Percentiles rank a stretch among this genome's conserved stretches.
Evolutionary conservation across 2,888 invertebrate species (phyloP).

Genomic region (Hecatera dysodea): DNA sequence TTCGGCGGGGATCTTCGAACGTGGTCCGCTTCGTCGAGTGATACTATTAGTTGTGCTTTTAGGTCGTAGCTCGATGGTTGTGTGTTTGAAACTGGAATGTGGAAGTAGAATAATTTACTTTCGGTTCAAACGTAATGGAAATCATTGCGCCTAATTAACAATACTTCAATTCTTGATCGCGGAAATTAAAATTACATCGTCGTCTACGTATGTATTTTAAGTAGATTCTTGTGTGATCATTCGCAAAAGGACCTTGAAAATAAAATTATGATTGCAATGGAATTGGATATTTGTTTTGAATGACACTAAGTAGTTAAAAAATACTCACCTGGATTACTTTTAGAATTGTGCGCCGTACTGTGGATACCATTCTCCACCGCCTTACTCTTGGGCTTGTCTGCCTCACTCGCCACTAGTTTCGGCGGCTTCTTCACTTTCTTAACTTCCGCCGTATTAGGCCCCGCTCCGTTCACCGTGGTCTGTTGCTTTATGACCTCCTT

Average conservation of each 20-base stretch:
- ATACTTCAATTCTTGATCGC: too few species aligned
- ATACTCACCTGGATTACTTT: conserved; percentile 76
- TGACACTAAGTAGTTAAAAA: neutral
- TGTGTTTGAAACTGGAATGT: conserved; percentile 66
- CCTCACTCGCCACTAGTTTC: conserved; percentile 77
- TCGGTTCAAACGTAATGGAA: neutral
- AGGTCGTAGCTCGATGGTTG: conserved; percentile 79
- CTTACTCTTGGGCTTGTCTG: conserved; percentile 77
- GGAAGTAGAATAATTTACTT: neutral
- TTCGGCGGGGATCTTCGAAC: conserved; percentile 74
- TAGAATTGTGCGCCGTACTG: conserved; percentile 74
- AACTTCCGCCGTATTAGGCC: conserved; percentile 75
- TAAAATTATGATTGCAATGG: neutral
- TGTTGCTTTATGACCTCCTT: conserved; percentile 85
- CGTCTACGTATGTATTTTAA: too few species aligned
- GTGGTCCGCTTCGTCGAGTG: conserved; percentile 84
- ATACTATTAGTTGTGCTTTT: conserved; percentile 85
- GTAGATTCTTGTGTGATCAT: too few species aligned
- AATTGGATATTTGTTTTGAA: too few species aligned
- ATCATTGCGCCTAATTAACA: too few species aligned
- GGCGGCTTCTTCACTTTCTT: conserved; percentile 82
- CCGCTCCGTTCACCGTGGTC: conserved; percentile 77
- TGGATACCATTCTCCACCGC: conserved; percentile 82
- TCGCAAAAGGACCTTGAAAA: neutral
- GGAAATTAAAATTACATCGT: too few species aligned